phyloP scores from a whole-genome alignment of 2,797 vertebrate species.

The Spinus olivaceus region DNA sequence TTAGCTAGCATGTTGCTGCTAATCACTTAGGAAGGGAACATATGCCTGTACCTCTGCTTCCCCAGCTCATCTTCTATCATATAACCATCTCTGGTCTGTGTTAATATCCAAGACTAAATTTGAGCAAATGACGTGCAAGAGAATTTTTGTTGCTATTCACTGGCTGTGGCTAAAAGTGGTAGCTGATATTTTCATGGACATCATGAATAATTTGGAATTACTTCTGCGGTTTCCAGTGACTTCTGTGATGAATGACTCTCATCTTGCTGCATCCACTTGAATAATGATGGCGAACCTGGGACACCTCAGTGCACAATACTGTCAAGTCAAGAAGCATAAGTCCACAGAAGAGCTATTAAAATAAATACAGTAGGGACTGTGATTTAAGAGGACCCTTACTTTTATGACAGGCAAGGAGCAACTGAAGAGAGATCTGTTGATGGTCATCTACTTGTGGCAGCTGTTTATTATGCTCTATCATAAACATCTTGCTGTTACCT shows the following conservation, averaged over 20 bases:
- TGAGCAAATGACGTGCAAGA: not conserved
- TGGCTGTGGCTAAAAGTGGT: not conserved
- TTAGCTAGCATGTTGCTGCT: not conserved
- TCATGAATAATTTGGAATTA: not conserved
- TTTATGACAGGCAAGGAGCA: not conserved
- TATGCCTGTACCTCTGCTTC: not conserved
- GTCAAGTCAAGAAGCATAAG: not conserved
- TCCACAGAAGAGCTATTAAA: not conserved
- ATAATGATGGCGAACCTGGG: not conserved
- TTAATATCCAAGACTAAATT: not conserved
- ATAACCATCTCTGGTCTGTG: not conserved
- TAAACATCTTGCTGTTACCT: conserved; percentile 39
- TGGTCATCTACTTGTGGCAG: conserved; percentile 26
- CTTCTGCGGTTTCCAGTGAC: not conserved
- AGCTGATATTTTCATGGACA: not conserved
- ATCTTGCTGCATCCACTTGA: not conserved
- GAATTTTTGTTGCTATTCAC: not conserved
- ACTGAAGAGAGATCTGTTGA: not conserved
- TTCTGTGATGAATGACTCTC: not conserved
- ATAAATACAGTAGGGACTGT: not conserved
- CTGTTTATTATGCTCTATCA: not conserved
- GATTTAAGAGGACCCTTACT: not conserved
- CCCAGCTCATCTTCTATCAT: not conserved
- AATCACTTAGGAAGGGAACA: not conserved
- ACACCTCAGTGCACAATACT: not conserved